Evolutionary conservation across 2,797 vertebrate species (phyloP).

Genomic region (Xerus rutilus): DNA sequence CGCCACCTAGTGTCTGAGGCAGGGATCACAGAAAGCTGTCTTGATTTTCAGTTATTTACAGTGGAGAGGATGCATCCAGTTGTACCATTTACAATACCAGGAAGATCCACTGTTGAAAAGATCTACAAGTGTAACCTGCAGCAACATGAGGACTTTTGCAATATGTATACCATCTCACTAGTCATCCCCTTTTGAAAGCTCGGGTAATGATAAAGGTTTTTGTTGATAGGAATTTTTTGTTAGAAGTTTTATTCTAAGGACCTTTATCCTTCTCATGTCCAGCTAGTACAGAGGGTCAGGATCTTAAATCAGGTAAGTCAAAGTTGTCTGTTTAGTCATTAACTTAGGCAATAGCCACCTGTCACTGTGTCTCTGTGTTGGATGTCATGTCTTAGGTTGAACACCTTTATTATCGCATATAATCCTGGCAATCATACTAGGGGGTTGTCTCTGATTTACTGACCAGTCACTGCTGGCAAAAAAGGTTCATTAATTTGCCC

Average conservation of each 20-base stretch:
- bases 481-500: background rate
- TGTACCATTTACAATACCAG: background rate
- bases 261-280: background rate
- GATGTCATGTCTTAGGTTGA: background rate
- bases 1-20: conserved; percentile 58
- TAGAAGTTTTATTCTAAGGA: background rate
- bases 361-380: background rate
- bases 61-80: background rate
- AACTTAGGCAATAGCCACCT: background rate
- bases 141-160: background rate
- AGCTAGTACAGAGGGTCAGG: background rate
- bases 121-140: background rate
- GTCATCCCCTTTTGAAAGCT: background rate
- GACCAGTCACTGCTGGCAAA: background rate
- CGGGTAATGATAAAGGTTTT: background rate
- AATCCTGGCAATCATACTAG: background rate
- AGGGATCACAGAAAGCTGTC: background rate
- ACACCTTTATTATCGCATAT: background rate
- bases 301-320: background rate
- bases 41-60: background rate
- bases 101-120: background rate
- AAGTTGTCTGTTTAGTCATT: background rate
- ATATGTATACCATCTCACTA: background rate
- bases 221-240: background rate
- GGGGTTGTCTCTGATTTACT: background rate